A percentile compares a stretch with the other conserved stretches of the same genome.
These are phyloP conservation scores for Alosa sapidissima DNA, from an alignment of 2,797 vertebrate genomes.

Conservation along the genomic window DNA sequence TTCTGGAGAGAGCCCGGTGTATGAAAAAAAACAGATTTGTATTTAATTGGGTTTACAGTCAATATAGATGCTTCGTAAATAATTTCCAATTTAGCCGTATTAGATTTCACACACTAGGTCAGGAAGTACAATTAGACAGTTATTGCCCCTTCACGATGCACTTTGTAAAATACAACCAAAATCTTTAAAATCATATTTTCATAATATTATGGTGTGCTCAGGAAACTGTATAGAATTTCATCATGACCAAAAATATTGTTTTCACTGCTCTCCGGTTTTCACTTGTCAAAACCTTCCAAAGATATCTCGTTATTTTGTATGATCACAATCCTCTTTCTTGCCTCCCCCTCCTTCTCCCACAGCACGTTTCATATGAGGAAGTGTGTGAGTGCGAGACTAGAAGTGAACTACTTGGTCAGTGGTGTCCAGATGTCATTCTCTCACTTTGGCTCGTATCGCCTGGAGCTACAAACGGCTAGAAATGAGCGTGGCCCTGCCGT, in stretches of 20 bases:
- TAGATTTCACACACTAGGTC: neutral
- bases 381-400: neutral
- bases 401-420: neutral
- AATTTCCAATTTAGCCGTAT: neutral
- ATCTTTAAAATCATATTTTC: neutral
- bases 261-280: neutral
- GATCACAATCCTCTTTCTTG: neutral
- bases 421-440: slow-evolving; percentile 25
- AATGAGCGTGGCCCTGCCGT: neutral
- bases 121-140: neutral
- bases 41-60: neutral
- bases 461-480: slow-evolving; percentile 20
- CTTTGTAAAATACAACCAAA: neutral
- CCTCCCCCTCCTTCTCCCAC: neutral
- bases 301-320: neutral
- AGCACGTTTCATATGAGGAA: no score
- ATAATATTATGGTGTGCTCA: neutral
- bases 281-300: neutral
- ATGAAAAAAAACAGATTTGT: neutral
- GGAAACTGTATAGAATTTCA: neutral
- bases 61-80: neutral
- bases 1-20: neutral
- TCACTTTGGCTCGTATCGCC: slow-evolving; percentile 28
- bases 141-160: neutral
- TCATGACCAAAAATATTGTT: neutral